Evolutionary conservation across 2,888 invertebrate species (phyloP), one percentile per base, ranked within the genome.

Genomic region (Drosophila silvestris): DNA sequence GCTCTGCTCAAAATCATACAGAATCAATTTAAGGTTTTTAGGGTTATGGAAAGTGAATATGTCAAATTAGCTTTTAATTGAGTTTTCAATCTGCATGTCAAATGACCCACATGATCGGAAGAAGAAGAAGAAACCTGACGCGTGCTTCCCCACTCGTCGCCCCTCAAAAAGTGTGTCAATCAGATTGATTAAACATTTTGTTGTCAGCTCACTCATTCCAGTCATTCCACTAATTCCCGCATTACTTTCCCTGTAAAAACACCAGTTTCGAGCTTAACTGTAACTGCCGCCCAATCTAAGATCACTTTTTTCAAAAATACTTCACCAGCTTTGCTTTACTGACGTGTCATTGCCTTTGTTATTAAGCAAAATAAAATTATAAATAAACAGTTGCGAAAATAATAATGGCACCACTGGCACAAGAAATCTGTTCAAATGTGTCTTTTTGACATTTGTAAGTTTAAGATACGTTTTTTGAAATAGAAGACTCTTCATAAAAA

Each of bases 1-100:
- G 50, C 63, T 59, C 56, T 60, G 57, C 65, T 16, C 35, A 30
- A 64, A 70, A 70, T 73, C 53, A 67, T 74, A 71, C 69, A 75
- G 66, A 69, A 70, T 72, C 64, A 65, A 77, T 67, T 72, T 74
- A 59, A 58, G 51, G 37, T 32, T 35, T 35, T 72, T 67, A 41
- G 51, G 60, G 37, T 39, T 58, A 62, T 70, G 60, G 12, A 53
- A 62, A 57, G 58, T 68, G 72, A 77, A 73, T 82, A 58, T 81
- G 79, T 88, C 83, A 75, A 85, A 83, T 83, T 81, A 60, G 85
- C 79, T 81, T 87, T 87, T 74, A 88, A 88, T 83, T 81, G 79
- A 88, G 85, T 85, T 79, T 82, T 89, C 77, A 81, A 85, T 89
- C 83, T 90, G 83, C 90, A 86, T 86, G 77, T 75, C 66, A 83